Evolutionary conservation across 2,113 vertebrate species (phyloP).

Genomic region (Cervus canadensis): DNA sequence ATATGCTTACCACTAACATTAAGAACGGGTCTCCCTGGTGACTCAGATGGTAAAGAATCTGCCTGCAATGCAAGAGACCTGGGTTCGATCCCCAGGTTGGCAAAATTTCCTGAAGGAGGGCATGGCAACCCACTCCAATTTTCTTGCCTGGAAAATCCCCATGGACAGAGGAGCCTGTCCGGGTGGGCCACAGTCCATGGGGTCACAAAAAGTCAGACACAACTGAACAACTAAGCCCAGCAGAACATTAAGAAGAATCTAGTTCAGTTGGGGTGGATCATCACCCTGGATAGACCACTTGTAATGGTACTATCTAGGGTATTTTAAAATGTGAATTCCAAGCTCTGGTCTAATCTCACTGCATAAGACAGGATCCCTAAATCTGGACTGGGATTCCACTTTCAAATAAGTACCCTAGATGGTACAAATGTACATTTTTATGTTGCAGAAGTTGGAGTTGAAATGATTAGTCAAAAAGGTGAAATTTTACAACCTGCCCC

Average conservation of each 20-base stretch:
- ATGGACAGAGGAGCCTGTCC: not conserved
- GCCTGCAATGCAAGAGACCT: not conserved
- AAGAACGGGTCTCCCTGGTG: not conserved
- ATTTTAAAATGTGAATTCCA: not conserved
- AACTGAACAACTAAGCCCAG: not conserved
- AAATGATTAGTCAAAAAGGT: not conserved
- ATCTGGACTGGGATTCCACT: not conserved
- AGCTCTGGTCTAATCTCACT: not conserved
- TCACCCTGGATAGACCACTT: not conserved
- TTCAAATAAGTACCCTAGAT: not conserved
- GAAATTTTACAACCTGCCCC: not conserved
- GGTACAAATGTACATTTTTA: not conserved
- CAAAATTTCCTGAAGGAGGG: not conserved
- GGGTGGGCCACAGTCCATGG: not conserved
- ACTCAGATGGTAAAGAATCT: not conserved
- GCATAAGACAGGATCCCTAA: not conserved
- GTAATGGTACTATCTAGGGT: not conserved
- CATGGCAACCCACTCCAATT: not conserved
- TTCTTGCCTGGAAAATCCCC: not conserved
- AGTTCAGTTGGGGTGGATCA: not conserved
- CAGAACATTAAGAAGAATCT: not conserved
- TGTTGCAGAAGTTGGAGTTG: not conserved
- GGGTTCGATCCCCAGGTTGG: not conserved
- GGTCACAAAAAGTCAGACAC: fast-evolving
- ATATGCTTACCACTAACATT: not conserved